Percentiles rank a stretch among this genome's conserved stretches.
Conservation (phyloP, 2,888 invertebrate species). For the Priocnemis perturbator region DNA sequence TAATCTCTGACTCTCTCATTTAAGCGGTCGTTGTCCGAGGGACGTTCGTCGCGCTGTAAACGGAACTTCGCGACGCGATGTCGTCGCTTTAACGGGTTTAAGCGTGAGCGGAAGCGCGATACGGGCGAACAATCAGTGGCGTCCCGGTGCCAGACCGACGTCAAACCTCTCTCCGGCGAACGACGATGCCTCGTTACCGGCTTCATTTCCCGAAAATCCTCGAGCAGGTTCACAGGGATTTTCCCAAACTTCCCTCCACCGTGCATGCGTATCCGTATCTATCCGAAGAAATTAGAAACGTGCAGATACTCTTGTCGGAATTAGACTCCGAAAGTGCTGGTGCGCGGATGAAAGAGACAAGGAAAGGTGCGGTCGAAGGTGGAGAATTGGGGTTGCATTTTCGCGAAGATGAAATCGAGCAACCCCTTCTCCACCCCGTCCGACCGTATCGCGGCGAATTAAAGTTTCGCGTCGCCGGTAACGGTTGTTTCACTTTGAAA, state of each 20-base stretch:
- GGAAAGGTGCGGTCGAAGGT: neutral
- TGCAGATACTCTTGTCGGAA: neutral
- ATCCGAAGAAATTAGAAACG: neutral
- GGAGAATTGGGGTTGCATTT: slow-evolving; percentile 17
- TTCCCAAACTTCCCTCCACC: neutral
- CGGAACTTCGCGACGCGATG: too few species aligned
- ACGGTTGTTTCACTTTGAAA: slow-evolving; percentile 69
- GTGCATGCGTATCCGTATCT: neutral
- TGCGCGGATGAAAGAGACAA: neutral
- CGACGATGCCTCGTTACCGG: neutral
- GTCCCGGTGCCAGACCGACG: too few species aligned
- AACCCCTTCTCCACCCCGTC: neutral
- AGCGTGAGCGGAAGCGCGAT: neutral
- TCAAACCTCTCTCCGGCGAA: neutral
- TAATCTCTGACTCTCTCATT: too few species aligned
- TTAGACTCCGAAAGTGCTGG: neutral
- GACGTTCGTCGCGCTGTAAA: too few species aligned
- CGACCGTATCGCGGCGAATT: slow-evolving; percentile 44
- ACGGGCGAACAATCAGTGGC: neutral
- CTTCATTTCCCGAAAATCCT: neutral
- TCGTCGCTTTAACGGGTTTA: too few species aligned
- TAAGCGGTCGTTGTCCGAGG: too few species aligned
- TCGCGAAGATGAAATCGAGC: slow-evolving; percentile 46
- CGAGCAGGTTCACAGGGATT: neutral
- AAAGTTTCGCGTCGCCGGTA: slow-evolving; percentile 64